Evolutionary conservation across 2,113 vertebrate genomes (phyloP), one percentile per base, ranked within the genome.

Genomic region (Hemibagrus wyckioides): DNA sequence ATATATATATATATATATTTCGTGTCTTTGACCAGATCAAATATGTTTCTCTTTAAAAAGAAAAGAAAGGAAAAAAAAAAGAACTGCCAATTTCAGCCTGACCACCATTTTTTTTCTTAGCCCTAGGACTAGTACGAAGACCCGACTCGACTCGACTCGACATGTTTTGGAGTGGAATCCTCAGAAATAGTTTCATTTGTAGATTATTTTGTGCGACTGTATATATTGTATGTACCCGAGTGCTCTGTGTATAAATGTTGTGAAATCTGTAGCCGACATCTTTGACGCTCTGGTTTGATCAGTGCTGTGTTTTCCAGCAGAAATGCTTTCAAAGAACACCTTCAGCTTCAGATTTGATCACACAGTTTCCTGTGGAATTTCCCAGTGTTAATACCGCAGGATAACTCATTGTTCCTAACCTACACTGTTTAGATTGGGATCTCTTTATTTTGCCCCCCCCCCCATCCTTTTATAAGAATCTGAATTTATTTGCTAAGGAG

Each of bases 231-330:
- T 80, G 86, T 33, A 85, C 59, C 57, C 48, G 76, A 50, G 84
- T 88, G 84, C 63, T 61, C 23, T 71, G 44, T 83, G 80, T 79
- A 85, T 84, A 71, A 83, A 83, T 85, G 84, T 89, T n/a, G 92
- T 90, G 90, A 90, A 89, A 93, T 91, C 85, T 85, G 92, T 94
- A 95, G 92, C 94, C 93, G 91, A 94, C 92, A 80, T 82, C 86
- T 90, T 76, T 79, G 85, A 90, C 41, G 73, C 83, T 25, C 73
- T 73, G 82, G 80, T 85, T 92, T 88, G n/a, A 89, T 30, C 57
- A 23, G 82, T 63, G n/a, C 19, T 33, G 4, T 69, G 4, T 69
- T 82, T 28, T 41, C 59, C 6, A 82, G 33, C 25, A 39, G n/a
- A 69, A 28, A 41, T 10, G 50, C 15, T 56, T 71, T 1, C 11